Conservation (phyloP, 2,888 invertebrate species). For the Scaptomyza tumidula region DNA sequence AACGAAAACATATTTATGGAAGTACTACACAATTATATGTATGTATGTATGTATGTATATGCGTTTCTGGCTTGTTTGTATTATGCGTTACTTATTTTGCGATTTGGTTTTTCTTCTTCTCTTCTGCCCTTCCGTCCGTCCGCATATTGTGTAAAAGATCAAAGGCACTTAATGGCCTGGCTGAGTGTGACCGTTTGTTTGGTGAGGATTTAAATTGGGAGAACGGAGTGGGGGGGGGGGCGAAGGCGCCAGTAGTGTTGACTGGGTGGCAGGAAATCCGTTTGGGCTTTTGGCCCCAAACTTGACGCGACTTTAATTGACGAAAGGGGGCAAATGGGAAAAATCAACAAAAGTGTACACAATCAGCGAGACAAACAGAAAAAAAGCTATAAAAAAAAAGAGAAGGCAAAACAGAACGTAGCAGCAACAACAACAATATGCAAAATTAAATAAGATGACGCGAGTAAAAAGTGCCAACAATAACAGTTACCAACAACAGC, state of each 20-base stretch:
- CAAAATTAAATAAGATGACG: conserved; percentile 79
- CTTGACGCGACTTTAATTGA: conserved; percentile 71
- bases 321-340: conserved; percentile 60
- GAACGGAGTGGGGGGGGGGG: neutral
- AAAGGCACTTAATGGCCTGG: conserved; percentile 74
- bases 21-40: neutral
- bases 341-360: conserved; percentile 65
- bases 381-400: conserved; percentile 17
- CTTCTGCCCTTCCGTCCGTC: neutral
- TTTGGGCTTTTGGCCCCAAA: conserved; percentile 54
- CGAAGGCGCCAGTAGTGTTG: conserved; percentile 38
- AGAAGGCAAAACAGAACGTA: conserved; percentile 52
- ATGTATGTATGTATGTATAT: neutral
- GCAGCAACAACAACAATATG: conserved; percentile 62
- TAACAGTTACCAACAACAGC: conserved; percentile 49
- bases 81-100: conserved; percentile 46
- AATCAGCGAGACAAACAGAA: conserved; percentile 53
- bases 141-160: conserved; percentile 66
- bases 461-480: conserved; percentile 56
- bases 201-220: neutral
- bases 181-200: conserved; percentile 47
- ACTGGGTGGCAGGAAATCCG: conserved; percentile 59
- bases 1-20: neutral
- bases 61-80: conserved; percentile 20
- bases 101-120: conserved; percentile 39